A percentile compares a stretch with the other conserved stretches of the same genome.
phyloP scores from a whole-genome alignment of 2,797 vertebrate species.

The Chelon labrosus region DNA sequence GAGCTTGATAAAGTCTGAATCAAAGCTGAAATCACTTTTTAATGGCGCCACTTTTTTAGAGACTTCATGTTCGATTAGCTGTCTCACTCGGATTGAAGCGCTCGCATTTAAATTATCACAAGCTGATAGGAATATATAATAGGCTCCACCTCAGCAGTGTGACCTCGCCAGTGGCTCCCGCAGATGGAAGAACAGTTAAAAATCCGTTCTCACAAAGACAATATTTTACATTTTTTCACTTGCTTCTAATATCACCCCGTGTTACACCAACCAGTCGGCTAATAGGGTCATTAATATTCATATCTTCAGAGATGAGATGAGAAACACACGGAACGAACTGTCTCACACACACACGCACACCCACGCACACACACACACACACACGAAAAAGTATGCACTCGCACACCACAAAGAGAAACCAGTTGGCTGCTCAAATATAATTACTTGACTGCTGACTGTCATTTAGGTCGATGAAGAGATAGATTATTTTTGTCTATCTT shows the following conservation, averaged over 20 bases:
- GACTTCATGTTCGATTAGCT: constrained; percentile 58
- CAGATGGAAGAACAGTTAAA: constrained; percentile 42
- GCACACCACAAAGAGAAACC: constrained; percentile 64
- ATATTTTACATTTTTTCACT: constrained; percentile 64
- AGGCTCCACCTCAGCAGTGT: constrained; percentile 48
- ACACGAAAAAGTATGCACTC: constrained; percentile 2
- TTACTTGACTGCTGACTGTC: constrained; percentile 74
- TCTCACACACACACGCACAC: constrained; percentile 37
- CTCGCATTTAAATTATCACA: constrained; percentile 56
- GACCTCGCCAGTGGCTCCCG: constrained; percentile 51
- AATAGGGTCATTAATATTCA: constrained; percentile 80
- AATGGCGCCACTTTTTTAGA: constrained; percentile 24
- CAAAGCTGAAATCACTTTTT: constrained; percentile 41
- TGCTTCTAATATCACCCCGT: constrained; percentile 61
- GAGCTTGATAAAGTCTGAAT: constrained; percentile 32
- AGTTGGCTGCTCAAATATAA: constrained; percentile 77
- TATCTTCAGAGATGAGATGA: constrained; percentile 71
- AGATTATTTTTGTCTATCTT: constrained; percentile 54
- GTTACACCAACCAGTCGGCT: constrained; percentile 71
- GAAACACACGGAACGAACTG: constrained; percentile 51
- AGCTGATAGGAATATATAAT: constrained; percentile 58
- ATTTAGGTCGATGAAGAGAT: constrained; percentile 56
- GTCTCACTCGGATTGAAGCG: constrained; percentile 54
- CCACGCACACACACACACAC: constrained; percentile 31
- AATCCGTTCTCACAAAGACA: constrained; percentile 55